These are phyloP conservation scores for Drosophila persimilis DNA, from an alignment of 1,140 invertebrate genomes.

Conservation along the genomic window DNA sequence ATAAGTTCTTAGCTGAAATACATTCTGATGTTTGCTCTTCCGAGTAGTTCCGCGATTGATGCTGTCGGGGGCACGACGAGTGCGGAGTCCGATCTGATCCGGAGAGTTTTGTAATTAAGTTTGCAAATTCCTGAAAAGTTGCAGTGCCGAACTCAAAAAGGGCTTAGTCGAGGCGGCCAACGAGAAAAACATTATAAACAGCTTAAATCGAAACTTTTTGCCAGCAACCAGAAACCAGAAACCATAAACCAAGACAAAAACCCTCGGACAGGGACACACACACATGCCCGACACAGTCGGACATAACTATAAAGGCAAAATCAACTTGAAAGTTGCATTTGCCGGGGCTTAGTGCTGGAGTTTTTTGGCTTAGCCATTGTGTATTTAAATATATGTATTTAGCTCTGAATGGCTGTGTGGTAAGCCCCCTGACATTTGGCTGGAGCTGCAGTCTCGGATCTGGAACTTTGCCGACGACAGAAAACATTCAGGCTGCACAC, in stretches of 20 bases:
- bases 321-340: constrained; percentile 73
- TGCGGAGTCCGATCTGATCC: too few relatives aligned
- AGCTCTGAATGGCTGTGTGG: constrained; percentile 9
- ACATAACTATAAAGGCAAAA: constrained; percentile 51
- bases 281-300: constrained; percentile 5
- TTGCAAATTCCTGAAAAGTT: constrained; percentile 33
- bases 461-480: constrained; percentile 38
- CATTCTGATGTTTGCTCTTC: too few relatives aligned
- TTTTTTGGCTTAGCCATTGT: constrained; percentile 70
- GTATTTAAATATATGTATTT: constrained; percentile 38
- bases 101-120: constrained; percentile 25
- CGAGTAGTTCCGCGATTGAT: too few relatives aligned
- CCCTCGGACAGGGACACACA: constrained; percentile 11
- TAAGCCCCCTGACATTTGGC: constrained; percentile 59
- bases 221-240: constrained; percentile 57
- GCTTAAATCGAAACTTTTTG: constrained; percentile 65
- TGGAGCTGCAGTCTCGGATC: constrained; percentile 50
- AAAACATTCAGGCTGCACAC: constrained; percentile 34
- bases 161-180: constrained; percentile 31
- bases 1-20: not conserved
- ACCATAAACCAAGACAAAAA: constrained; percentile 75
- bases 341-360: constrained; percentile 58
- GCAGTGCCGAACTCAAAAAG: constrained; percentile 32
- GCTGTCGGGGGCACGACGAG: too few relatives aligned
- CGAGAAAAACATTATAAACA: constrained; percentile 64